Base-by-base conservation (phyloP, 2,888 invertebrate species). In the Allophyes oxyacanthae region DNA sequence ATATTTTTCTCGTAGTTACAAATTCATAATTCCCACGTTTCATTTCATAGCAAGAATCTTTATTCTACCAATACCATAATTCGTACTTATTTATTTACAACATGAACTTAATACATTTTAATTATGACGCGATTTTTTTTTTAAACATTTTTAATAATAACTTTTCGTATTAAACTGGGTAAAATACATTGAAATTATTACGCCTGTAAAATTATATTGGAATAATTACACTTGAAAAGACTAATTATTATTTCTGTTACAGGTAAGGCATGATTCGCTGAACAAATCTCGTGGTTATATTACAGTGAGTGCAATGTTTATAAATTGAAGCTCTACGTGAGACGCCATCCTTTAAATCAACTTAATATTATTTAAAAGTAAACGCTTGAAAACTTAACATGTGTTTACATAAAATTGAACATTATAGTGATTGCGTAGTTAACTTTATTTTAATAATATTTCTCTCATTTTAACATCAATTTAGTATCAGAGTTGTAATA, bases 211-310 rank as follows among this genome's bases (percentile, higher is more conserved):
- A 20, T 20, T 20, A 20, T 20, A 20, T 3, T 20, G 1, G 9
- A 38, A 41, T 62, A 48, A 55, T 62, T 40, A 8, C 26, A 32
- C 13, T 49, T 30, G 9, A 20, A 45, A 34, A 11, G 51, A 56
- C 30, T 45, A 26, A 34, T 64, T 61, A 41, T 61, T 65, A 10
- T 57, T 20, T 50, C 0, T 63, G 44, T 67, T 69, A 15, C 68
- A 74, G 72, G 73, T 71, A 73, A 65, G 68, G 33, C 34, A 9
- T n/a, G 6, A 8, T 41, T 44, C 14, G 20, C 8, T 45, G 60
- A 46, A 37, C 40, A 32, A 59, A 51, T 42, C 25, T 36, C 40
- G 33, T 2, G 49, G 28, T 43, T 54, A 51, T 36, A n/a, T n/a
- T n/a, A n/a, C n/a, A n/a, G n/a, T 41, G 57, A 58, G 68, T 60